phyloP scores from a whole-genome alignment of 2,113 vertebrate species.

The Sander lucioperca region DNA sequence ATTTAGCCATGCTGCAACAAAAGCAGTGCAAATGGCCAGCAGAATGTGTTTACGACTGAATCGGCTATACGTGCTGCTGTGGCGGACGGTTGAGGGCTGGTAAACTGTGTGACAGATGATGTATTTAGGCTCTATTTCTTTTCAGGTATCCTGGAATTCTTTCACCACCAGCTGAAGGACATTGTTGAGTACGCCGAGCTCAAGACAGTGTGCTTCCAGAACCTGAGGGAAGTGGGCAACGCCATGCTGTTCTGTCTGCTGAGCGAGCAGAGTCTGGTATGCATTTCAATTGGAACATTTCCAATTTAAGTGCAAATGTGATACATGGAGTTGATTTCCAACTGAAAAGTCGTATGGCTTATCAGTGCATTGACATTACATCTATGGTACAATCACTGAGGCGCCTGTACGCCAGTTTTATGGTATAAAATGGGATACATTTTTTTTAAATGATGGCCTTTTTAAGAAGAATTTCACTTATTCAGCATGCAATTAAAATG shows the following conservation, averaged over 20 bases:
- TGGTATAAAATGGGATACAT: neutral
- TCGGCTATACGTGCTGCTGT: no score
- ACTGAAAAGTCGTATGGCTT: no score
- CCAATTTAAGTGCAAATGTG: neutral
- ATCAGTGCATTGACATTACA: no score
- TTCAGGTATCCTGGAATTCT: slow-evolving; percentile 98
- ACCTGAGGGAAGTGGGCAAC: slow-evolving; percentile 97
- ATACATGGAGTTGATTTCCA: neutral
- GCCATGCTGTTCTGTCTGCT: slow-evolving; percentile 98
- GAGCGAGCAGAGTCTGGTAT: slow-evolving; percentile 96
- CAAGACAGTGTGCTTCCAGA: slow-evolving; percentile 99
- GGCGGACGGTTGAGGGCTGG: neutral
- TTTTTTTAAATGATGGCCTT: neutral
- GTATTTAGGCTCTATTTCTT: neutral
- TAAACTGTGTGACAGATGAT: neutral
- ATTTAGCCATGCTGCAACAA: neutral
- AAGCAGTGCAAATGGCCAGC: neutral
- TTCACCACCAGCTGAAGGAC: slow-evolving; percentile 99
- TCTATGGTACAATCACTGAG: neutral
- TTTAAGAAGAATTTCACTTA: neutral
- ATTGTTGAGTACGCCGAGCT: slow-evolving; percentile 98
- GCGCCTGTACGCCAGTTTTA: neutral
- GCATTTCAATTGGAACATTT: neutral
- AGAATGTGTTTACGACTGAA: neutral
- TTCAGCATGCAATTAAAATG: neutral